Base-by-base conservation (phyloP, 2,888 invertebrate genomes). In the Meteorus cinctellus region DNA sequence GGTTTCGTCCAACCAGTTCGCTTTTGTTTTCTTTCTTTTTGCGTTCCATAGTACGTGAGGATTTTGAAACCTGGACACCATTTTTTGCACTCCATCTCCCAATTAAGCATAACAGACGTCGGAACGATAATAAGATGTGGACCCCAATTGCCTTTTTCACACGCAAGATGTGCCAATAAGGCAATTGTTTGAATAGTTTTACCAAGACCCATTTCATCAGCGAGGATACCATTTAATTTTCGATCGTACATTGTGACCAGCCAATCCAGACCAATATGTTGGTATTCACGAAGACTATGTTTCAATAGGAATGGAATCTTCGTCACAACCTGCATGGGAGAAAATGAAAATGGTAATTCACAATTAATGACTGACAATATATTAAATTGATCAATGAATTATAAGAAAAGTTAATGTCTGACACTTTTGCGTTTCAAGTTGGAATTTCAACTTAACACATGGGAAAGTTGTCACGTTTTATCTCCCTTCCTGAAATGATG, bases 41-140 rank as follows among this genome's bases (percentile, higher is more conserved):
- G 97, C 41, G 95, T 94, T 65, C 99, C 99, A 89, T 98, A 99
- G 90, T 99, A 99, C 0, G 99, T 99, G 82, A 99, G 93, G 86
- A 99, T 97, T 92, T 99, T 99, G 90, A 99, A 98, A 71, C 97
- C 97, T 0, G 99, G 99, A 90, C 98, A 99, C 99, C 99, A 99
- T 90, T 99, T 99, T 90, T 99, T 99, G 88, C 98, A 96, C 91
- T 99, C 99, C 97, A 99, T 97, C 91, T 99, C 99, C 99, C 99
- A 99, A 91, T 99, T 99, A 79, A 99, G 92, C 96, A 99, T 98
- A 70, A 99, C 99, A 81, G 98, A 98, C 19, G 99, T 99, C 77
- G 99, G 99, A 82, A 99, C 99, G 79, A 99, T 96, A 82, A 99
- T 98, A 31, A 99, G 92, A 92, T 99, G 99, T 73, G 99, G 99